Evolutionary conservation across 2,888 invertebrate genomes (phyloP), one percentile per base, ranked within the genome.

Genomic region (Caenorhabditis sp.): DNA sequence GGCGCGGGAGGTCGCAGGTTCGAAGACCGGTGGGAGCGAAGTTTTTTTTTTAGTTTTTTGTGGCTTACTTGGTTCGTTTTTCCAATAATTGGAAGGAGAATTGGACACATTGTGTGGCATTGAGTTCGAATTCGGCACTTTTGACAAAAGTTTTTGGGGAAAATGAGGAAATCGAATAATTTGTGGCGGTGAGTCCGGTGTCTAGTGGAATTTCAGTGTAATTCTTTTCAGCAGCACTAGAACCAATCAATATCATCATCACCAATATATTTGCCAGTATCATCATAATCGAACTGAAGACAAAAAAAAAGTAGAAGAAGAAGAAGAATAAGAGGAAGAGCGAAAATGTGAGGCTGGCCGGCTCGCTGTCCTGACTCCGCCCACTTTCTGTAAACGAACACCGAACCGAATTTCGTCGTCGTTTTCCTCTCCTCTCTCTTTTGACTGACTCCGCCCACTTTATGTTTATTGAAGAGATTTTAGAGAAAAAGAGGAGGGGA

Each of bases 101-200:
- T 67, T 81, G 77, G 14, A 78, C 54, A 55, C 81, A 81, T 24
- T 54, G 36, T 14, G 69, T 72, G 36, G 65, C 59, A 31, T 75
- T 78, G 37, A 81, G 51, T 10, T 62, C 60, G 65, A 81, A 78
- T 19, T 76, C 75, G 19, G 73, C 77, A 1, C 78, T 73, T 31
- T 62, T 61, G 49, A 77, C 64, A 73, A 78, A 78, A 1, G 66
- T 51, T 27, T 69, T 66, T 5, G 76, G 67, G 8, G 69, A 59
- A 49, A 77, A 64, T 8, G 66, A 19, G 10, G 64, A 65, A 60
- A 78, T 68, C n/a, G 66, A 26, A 64, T 79, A 79, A 24, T 26
- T 26, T 12, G 73, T 76, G 2, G 68, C 64, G 50, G 64, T 70
- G n/a, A 65, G 1, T 3, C 53, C 59, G 0, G 50, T 49, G 0